These are phyloP conservation scores for Morpho helenor DNA, from an alignment of 2,888 invertebrate genomes.

Conservation along the genomic window DNA sequence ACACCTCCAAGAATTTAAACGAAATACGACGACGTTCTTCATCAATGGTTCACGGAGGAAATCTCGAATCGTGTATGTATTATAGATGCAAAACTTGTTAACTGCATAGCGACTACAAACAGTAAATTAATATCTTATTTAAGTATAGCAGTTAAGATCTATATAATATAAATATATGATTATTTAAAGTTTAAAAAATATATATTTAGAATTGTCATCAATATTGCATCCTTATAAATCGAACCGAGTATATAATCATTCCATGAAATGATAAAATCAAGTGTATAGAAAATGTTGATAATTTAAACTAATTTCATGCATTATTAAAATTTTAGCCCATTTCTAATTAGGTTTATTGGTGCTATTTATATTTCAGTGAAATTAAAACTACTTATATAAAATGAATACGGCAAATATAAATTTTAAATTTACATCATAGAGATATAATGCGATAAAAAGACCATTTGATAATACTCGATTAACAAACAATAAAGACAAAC, in stretches of 20 bases:
- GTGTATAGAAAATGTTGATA: not conserved
- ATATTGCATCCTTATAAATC: not conserved
- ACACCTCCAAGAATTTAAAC: conserved; percentile 68
- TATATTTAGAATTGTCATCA: conserved; percentile 3
- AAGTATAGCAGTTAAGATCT: conserved; percentile 30
- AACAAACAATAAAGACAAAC: not conserved
- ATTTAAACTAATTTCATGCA: no score
- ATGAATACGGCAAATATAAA: not conserved
- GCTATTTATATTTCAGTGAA: not conserved
- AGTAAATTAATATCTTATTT: conserved; percentile 29
- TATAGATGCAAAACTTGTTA: conserved; percentile 26
- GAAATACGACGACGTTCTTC: conserved; percentile 19
- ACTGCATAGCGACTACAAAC: conserved; percentile 22
- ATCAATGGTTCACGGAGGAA: conserved; percentile 25
- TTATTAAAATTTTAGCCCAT: not conserved
- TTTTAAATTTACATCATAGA: conserved; percentile 4
- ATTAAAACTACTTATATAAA: not conserved
- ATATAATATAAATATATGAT: conserved; percentile 12
- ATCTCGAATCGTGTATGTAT: conserved; percentile 31
- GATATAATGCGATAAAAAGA: conserved; percentile 8
- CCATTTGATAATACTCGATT: conserved; percentile 5
- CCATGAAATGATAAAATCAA: conserved; percentile 4
- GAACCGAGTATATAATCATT: conserved; percentile 12
- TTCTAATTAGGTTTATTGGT: conserved; percentile 1
- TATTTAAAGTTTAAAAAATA: conserved; percentile 5